A percentile compares a stretch with the other conserved stretches of the same genome.
These are phyloP conservation scores for Chinchilla lanigera DNA, from an alignment of 2,113 vertebrate genomes.

Conservation along the genomic window DNA sequence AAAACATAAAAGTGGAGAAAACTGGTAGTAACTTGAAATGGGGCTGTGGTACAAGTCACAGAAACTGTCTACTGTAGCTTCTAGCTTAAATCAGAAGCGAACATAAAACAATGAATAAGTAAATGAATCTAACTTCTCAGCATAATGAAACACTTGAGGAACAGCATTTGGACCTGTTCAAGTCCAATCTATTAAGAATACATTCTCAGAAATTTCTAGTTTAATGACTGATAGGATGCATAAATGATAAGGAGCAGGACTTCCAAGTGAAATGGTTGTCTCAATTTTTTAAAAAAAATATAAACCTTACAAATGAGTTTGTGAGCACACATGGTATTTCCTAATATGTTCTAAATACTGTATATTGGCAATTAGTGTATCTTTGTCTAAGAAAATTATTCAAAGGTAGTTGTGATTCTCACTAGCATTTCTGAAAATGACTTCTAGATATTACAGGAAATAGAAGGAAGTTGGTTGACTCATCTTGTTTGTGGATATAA, in stretches of 20 bases:
- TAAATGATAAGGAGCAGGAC: neutral
- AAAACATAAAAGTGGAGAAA: neutral
- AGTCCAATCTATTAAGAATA: neutral
- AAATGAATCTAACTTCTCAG: neutral
- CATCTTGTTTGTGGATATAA: neutral
- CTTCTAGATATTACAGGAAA: conserved; percentile 55
- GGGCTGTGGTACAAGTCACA: neutral
- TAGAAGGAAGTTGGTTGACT: neutral
- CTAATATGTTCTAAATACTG: conserved; percentile 23
- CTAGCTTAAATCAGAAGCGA: neutral
- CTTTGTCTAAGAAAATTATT: neutral
- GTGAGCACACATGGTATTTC: conserved; percentile 17
- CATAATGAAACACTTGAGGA: neutral
- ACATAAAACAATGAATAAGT: neutral
- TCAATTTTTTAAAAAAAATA: conserved; percentile 1
- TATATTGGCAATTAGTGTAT: conserved; percentile 1
- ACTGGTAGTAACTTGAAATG: neutral
- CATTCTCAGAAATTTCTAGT: neutral
- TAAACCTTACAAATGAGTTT: conserved; percentile 41
- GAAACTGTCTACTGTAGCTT: neutral
- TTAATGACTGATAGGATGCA: neutral
- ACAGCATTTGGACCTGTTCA: neutral
- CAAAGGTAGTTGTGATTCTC: conserved; percentile 16
- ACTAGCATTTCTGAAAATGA: neutral
- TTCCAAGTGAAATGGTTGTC: conserved; percentile 18